A percentile compares a stretch with the other conserved stretches of the same genome.
phyloP scores from a whole-genome alignment of 1,140 invertebrate genomes.

The Zeugodacus cucurbitae region DNA sequence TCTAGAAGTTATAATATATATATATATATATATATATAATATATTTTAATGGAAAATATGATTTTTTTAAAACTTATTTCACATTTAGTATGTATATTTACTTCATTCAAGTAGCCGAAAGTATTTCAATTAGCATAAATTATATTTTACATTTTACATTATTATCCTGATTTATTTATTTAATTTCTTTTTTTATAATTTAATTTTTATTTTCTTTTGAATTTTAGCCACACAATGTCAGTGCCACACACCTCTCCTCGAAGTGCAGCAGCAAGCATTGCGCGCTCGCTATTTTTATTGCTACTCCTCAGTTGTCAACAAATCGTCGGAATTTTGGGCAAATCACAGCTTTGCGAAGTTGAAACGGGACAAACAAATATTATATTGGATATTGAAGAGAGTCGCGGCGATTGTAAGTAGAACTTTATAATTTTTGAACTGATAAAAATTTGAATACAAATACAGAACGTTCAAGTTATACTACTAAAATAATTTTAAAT shows the following conservation, averaged over 20 bases:
- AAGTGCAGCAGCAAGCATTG: background rate
- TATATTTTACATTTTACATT: background rate
- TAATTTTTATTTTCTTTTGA: background rate
- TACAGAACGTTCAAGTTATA: too few species aligned
- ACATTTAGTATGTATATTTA: too few species aligned
- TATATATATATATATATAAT: too few species aligned
- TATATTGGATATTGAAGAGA: conserved; percentile 90
- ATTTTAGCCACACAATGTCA: conserved; percentile 11
- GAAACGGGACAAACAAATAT: conserved; percentile 87
- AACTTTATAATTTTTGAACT: background rate
- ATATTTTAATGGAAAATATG: too few species aligned
- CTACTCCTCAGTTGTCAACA: conserved; percentile 51
- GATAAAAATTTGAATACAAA: background rate
- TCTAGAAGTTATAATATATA: too few species aligned
- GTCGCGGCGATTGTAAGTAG: conserved; percentile 84
- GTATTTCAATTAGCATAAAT: background rate
- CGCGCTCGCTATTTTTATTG: conserved; percentile 30
- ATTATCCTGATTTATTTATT: background rate
- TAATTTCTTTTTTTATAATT: background rate
- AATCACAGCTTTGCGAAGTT: conserved; percentile 70
- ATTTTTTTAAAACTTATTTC: too few species aligned
- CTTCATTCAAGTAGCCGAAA: too few species aligned
- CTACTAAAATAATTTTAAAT: too few species aligned
- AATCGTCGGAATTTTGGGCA: conserved; percentile 54
- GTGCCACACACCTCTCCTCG: background rate